phyloP scores from a whole-genome alignment of 2,113 vertebrate genomes.

The Oplegnathus fasciatus region DNA sequence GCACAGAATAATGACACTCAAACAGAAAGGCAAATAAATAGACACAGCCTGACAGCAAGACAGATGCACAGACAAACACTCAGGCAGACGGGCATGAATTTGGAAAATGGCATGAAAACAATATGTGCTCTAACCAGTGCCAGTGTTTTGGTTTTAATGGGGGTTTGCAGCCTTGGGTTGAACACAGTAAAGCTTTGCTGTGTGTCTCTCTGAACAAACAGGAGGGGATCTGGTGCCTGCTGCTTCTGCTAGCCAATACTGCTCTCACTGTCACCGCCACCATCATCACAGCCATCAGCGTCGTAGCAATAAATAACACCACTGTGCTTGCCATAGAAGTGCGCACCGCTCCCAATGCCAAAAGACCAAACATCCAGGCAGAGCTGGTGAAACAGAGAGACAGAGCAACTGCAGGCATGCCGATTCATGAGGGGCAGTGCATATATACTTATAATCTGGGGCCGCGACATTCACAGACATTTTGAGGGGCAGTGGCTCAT shows the following conservation, averaged over 20 bases:
- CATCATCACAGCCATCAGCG: slow-evolving; percentile 78
- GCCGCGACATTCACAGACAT: background rate
- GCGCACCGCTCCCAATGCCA: slow-evolving; percentile 41
- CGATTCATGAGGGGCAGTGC: background rate
- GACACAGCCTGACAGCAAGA: slow-evolving; percentile 63
- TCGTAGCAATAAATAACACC: slow-evolving; percentile 76
- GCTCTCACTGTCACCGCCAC: slow-evolving; percentile 77
- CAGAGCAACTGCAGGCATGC: slow-evolving; percentile 8
- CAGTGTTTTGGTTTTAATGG: slow-evolving; percentile 76
- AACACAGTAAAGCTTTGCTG: slow-evolving; percentile 76
- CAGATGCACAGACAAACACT: slow-evolving; percentile 70
- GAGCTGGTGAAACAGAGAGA: slow-evolving; percentile 7
- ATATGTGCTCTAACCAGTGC: slow-evolving; percentile 66
- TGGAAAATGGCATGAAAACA: slow-evolving; percentile 74
- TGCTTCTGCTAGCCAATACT: slow-evolving; percentile 72
- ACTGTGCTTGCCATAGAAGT: slow-evolving; percentile 58
- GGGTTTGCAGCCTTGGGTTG: slow-evolving; percentile 75
- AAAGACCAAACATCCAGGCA: slow-evolving; percentile 54
- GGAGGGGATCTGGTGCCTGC: slow-evolving; percentile 77
- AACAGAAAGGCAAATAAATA: slow-evolving; percentile 54
- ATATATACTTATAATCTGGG: background rate
- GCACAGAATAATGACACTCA: slow-evolving; percentile 44
- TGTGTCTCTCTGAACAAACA: slow-evolving; percentile 77
- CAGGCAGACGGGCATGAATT: slow-evolving; percentile 63
- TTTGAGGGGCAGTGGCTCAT: background rate